Base-by-base conservation (phyloP, 2,797 vertebrate genomes). In the Diglossa cyanea region DNA sequence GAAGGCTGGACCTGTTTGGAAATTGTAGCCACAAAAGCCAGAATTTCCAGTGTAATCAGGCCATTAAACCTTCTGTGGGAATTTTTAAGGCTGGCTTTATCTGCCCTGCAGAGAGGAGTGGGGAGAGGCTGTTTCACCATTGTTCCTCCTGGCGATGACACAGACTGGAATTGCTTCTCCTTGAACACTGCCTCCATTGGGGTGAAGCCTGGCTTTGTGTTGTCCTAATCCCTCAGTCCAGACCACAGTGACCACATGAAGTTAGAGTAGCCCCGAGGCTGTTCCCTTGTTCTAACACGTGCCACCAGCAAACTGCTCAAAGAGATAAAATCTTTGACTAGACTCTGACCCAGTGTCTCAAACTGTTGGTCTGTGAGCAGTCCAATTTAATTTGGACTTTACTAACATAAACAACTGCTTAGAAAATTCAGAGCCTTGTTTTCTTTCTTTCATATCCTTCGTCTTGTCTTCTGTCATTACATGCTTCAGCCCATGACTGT, bases 171-270 rank as follows among this genome's bases (percentile, higher is more conserved):
- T 88, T 81, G 57, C 88, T 80, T n/a, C 68, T 91, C 66, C 50
- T 82, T 6, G 6, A 82, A 58, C 0, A 1, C 40, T 73, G 57
- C n/a, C 45, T 53, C 33, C 4, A 0, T 2, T 47, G 61, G 45
- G 61, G 39, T 65, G 63, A 91, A 93, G 54, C 76, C 78, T 10
- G 1, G n/a, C 50, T 88, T 80, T 68, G 61, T 81, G 70, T 31
- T 75, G 61, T 71, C 55, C 86, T 90, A 48, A 93, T 78, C 66
- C 80, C 37, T 93, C 57, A 70, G 77, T 82, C 39, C 76, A 92
- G 91, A 82, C 84, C 91, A 76, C 91, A 94, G 77, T 40, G 87
- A 94, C 81, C 81, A 3, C 86, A 70, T 0, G 0, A 25, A 61
- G 61, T 61, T 74, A 74, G 33, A 90, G 53, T 8, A 67, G 81